Percentiles rank a stretch among this genome's conserved stretches.
These are phyloP conservation scores for Hirtodrosophila duncani DNA, from an alignment of 2,888 invertebrate species.

Conservation along the genomic window DNA sequence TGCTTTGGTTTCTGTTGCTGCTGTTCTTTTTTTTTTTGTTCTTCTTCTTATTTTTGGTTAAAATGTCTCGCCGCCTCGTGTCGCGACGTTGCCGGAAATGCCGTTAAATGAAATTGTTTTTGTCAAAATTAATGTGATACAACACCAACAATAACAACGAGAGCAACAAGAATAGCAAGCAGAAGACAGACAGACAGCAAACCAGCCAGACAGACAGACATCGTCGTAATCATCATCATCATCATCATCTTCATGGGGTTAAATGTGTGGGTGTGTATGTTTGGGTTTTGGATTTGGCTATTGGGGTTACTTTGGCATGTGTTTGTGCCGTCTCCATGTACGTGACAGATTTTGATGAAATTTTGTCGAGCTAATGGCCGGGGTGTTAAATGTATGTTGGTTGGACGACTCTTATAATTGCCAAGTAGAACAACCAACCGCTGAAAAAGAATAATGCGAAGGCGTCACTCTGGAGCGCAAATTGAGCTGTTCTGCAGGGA, in stretches of 20 bases:
- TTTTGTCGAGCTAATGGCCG: conserved; percentile 23
- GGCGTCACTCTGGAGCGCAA: not conserved
- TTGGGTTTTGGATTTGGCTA: conserved; percentile 12
- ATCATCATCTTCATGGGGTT: conserved; percentile 42
- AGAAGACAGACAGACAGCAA: conserved; percentile 3
- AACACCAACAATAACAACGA: conserved; percentile 38
- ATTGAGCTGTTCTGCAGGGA: conserved; percentile 17
- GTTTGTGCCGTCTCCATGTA: conserved; percentile 21
- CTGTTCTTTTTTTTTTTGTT: not conserved
- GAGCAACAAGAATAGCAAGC: conserved; percentile 12
- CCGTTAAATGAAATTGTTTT: conserved; percentile 64
- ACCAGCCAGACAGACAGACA: conserved; percentile 9
- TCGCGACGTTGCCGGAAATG: conserved; percentile 51
- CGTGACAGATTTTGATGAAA: conserved; percentile 64
- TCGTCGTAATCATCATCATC: conserved; percentile 13
- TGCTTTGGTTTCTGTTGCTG: conserved; percentile 6
- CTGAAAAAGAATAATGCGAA: not conserved
- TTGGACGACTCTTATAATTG: conserved; percentile 43
- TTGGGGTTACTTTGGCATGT: conserved; percentile 10
- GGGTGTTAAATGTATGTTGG: conserved; percentile 42
- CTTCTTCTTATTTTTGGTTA: conserved; percentile 21
- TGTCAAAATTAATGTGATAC: conserved; percentile 66
- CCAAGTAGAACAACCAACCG: too few species aligned
- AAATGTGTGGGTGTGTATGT: conserved; percentile 40
- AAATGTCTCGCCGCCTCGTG: conserved; percentile 25